Evolutionary conservation across 2,113 vertebrate species (phyloP).

Genomic region (Syrrhaptes paradoxus): DNA sequence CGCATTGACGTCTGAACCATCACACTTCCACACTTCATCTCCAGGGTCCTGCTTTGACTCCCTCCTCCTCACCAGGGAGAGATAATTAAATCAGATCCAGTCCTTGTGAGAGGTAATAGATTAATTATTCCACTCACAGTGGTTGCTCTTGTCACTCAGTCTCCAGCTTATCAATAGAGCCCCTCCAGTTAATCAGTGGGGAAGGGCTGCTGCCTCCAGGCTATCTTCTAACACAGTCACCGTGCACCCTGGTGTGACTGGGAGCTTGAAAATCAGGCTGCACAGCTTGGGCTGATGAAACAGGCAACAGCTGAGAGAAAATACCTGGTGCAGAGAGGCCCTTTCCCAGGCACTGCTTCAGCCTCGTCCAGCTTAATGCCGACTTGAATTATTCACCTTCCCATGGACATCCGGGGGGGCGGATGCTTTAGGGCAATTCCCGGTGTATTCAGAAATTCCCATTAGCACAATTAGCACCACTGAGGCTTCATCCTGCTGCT

Average conservation of each 20-base stretch:
- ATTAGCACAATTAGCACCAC: neutral
- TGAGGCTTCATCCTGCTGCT: neutral
- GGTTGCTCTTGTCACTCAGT: constrained; percentile 21
- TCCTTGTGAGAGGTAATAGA: constrained; percentile 38
- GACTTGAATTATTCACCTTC: neutral
- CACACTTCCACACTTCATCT: neutral
- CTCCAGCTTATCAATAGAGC: constrained; percentile 16
- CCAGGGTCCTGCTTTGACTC: constrained; percentile 8
- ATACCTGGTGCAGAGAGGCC: neutral
- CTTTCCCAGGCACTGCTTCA: neutral
- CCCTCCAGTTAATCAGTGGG: neutral
- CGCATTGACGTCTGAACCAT: neutral
- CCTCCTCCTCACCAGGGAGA: neutral
- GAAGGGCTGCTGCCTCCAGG: neutral
- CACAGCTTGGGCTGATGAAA: neutral
- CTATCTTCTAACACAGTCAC: neutral
- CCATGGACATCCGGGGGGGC: accelerated
- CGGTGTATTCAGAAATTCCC: neutral
- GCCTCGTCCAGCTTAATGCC: neutral
- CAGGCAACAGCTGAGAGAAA: neutral
- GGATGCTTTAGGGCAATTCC: neutral
- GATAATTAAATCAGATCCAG: constrained; percentile 61
- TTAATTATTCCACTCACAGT: constrained; percentile 47
- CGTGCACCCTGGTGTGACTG: neutral
- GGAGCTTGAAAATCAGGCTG: neutral